Percentiles rank a stretch among this genome's conserved stretches.
Conservation (phyloP, 2,888 invertebrate species). For the Pterobdella sp. region DNA sequence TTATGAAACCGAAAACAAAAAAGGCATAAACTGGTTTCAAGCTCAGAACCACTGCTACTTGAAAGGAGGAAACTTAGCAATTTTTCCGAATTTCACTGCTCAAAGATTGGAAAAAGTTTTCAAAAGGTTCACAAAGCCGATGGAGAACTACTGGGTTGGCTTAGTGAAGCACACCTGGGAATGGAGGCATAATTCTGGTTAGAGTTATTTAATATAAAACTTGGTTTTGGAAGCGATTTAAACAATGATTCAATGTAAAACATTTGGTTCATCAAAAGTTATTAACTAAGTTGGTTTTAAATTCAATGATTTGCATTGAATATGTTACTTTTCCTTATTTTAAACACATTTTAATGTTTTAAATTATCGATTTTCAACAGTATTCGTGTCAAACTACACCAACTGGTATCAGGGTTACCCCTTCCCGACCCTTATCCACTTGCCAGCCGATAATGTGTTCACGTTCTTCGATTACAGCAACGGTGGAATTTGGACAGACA, state of each 20-base stretch:
- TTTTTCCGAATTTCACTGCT: neutral
- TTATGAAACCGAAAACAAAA: neutral
- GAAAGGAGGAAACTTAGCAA: neutral
- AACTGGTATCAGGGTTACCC: constrained; percentile 15
- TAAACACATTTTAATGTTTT: too few relatives aligned
- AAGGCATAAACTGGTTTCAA: constrained; percentile 1
- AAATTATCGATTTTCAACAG: too few relatives aligned
- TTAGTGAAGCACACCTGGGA: constrained; percentile 11
- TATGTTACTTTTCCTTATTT: too few relatives aligned
- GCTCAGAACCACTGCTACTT: neutral
- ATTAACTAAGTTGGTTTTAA: too few relatives aligned
- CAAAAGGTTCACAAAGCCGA: neutral
- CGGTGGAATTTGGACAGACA: constrained; percentile 16
- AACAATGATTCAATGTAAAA: neutral
- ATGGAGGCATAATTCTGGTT: neutral
- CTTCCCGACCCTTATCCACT: neutral
- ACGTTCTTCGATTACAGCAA: neutral
- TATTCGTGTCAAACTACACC: constrained; percentile 4
- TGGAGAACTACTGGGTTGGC: constrained; percentile 14
- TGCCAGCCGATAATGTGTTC: neutral
- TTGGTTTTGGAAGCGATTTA: neutral
- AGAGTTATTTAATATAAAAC: neutral
- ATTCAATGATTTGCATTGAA: too few relatives aligned
- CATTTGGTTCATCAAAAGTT: neutral
- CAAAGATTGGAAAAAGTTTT: neutral